A percentile compares a stretch with the other conserved stretches of the same genome.
Evolutionary conservation across 2,888 invertebrate genomes (phyloP).

Genomic region (Rugalucina vietnamica): DNA sequence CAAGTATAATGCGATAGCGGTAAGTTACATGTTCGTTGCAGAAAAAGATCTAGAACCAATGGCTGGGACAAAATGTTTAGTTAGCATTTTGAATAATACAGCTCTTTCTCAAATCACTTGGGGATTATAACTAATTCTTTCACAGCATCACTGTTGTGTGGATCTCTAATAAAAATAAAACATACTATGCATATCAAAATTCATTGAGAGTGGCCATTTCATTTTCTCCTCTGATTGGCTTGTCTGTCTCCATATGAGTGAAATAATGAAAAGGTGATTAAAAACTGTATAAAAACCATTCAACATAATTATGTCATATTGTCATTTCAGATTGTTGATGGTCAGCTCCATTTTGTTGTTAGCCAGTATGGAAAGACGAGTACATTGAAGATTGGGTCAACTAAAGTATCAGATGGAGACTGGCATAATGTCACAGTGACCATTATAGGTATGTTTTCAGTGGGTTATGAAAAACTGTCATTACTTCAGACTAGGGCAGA

Average conservation of each 20-base stretch:
- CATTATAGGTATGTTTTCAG: too few relatives aligned
- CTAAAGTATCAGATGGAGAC: conserved; percentile 89
- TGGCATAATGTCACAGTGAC: conserved; percentile 94
- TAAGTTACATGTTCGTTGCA: conserved; percentile 58
- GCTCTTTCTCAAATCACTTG: too few relatives aligned
- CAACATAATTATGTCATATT: background rate
- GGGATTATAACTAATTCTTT: too few relatives aligned
- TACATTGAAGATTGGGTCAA: conserved; percentile 55
- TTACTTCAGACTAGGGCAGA: too few relatives aligned
- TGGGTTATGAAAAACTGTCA: too few relatives aligned
- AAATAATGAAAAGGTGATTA: too few relatives aligned
- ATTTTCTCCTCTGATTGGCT: too few relatives aligned
- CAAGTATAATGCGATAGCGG: conserved; percentile 88
- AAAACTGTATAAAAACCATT: too few relatives aligned
- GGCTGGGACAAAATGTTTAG: too few relatives aligned
- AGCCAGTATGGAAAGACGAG: conserved; percentile 47
- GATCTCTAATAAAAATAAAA: background rate
- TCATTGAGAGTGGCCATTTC: too few relatives aligned
- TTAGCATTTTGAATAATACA: too few relatives aligned
- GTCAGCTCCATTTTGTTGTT: conserved; percentile 65
- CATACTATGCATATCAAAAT: background rate
- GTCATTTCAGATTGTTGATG: conserved; percentile 66
- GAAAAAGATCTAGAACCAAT: background rate
- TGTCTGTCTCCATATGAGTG: too few relatives aligned
- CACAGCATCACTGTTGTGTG: background rate